Evolutionary conservation across 2,888 invertebrate genomes (phyloP).

Genomic region (Callyntrura guangdongensis): DNA sequence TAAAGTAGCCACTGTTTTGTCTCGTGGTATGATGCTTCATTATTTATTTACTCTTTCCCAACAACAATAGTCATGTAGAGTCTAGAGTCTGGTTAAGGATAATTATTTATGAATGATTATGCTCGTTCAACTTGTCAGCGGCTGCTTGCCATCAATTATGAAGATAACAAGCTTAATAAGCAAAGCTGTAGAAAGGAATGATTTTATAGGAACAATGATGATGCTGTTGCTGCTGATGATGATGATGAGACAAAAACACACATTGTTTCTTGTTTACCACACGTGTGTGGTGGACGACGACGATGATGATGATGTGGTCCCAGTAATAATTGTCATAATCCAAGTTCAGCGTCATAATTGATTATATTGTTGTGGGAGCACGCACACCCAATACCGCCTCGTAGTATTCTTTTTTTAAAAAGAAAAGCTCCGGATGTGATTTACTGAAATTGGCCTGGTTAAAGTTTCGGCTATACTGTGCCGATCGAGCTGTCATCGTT

Average conservation of each 20-base stretch:
- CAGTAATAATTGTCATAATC: slow-evolving; percentile 10
- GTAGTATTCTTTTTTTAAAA: not conserved
- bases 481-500: not conserved
- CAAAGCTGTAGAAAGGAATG: slow-evolving; percentile 15
- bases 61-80: slow-evolving; percentile 54
- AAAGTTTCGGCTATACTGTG: not conserved
- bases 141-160: slow-evolving; percentile 74
- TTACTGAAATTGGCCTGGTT: slow-evolving; percentile 28
- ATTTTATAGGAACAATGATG: slow-evolving; percentile 29
- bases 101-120: slow-evolving; percentile 76
- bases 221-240: not conserved
- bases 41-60: slow-evolving; percentile 63
- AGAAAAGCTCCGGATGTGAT: slow-evolving; percentile 78
- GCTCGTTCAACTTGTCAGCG: slow-evolving; percentile 55
- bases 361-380: slow-evolving; percentile 21
- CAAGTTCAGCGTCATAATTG: slow-evolving; percentile 20
- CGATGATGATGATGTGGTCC: not conserved
- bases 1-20: slow-evolving; percentile 22
- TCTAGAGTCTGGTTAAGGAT: not conserved
- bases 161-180: slow-evolving; percentile 69
- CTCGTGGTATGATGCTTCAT: slow-evolving; percentile 54
- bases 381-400: not conserved
- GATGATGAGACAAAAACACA: slow-evolving; percentile 25
- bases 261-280: not conserved
- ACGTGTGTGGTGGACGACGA: not conserved